These are phyloP conservation scores for Antheraea mylitta DNA, from an alignment of 1,140 invertebrate genomes.

Conservation along the genomic window DNA sequence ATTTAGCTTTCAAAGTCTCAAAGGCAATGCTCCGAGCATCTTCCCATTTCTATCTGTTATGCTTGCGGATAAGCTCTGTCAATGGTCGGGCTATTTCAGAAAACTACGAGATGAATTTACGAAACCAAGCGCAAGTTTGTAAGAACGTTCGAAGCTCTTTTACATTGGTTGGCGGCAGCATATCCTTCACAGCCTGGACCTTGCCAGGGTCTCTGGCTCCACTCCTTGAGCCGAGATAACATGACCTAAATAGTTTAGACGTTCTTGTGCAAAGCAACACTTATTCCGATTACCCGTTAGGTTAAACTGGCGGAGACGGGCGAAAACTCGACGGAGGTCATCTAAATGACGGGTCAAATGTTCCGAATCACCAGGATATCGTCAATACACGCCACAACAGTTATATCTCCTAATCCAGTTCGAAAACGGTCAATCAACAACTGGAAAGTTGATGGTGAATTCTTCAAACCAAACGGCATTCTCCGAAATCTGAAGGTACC, in stretches of 20 bases:
- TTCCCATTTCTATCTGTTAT: conserved; percentile 16
- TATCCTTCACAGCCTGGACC: too few species aligned
- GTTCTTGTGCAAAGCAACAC: conserved; percentile 11
- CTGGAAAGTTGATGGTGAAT: too few species aligned
- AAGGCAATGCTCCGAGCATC: conserved; percentile 10
- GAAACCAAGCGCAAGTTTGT: conserved; percentile 33
- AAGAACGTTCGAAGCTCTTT: conserved; percentile 25
- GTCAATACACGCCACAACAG: conserved; percentile 61
- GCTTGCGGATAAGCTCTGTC: too few species aligned
- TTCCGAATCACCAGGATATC: conserved; percentile 59
- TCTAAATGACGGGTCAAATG: conserved; percentile 48
- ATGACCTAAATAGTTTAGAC: conserved; percentile 23
- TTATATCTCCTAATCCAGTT: too few species aligned
- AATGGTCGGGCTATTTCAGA: conserved; percentile 20
- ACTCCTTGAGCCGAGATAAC: conserved; percentile 3
- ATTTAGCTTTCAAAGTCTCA: conserved; percentile 13
- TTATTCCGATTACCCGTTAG: conserved; percentile 21
- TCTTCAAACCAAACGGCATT: too few species aligned
- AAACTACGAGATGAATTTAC: conserved; percentile 30
- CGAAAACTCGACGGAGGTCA: conserved; percentile 38
- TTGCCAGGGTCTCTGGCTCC: too few species aligned
- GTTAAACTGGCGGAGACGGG: too few species aligned
- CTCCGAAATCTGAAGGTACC: too few species aligned
- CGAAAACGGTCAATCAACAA: too few species aligned
- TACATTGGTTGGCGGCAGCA: too few species aligned